phyloP scores from a whole-genome alignment of 2,797 vertebrate genomes.

The Aldrovandia affinis region DNA sequence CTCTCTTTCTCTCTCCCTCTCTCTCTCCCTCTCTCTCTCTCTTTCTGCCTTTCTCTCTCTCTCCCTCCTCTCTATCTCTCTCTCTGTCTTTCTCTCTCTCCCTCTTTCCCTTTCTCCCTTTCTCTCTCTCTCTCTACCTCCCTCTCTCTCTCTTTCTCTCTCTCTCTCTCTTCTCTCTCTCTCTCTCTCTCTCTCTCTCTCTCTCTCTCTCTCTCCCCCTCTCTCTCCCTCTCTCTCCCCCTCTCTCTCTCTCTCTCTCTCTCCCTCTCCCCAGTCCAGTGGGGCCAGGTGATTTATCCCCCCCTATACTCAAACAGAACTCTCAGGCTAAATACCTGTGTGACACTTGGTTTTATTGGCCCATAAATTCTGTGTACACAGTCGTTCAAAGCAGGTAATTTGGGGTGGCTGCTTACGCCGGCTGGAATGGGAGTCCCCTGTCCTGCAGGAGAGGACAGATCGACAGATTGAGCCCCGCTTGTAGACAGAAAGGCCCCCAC shows the following conservation, averaged over 20 bases:
- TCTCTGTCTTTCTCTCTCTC: neutral
- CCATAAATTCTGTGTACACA: constrained; percentile 19
- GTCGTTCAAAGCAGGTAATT: constrained; percentile 47
- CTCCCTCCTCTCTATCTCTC: no score
- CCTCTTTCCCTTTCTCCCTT: neutral
- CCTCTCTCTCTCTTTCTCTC: no score
- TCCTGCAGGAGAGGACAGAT: constrained; percentile 50
- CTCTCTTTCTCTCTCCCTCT: no score
- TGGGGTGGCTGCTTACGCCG: constrained; percentile 37
- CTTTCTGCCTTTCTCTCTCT: no score
- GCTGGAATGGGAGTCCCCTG: constrained; percentile 39
- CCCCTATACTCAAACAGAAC: neutral
- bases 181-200: no score
- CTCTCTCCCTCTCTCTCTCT: no score
- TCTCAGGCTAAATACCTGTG: constrained; percentile 12
- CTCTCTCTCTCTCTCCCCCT: no score
- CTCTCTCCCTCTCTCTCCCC: no score
- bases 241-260: no score
- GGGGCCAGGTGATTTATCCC: neutral
- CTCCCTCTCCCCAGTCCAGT: no score
- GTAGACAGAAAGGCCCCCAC: constrained; percentile 69
- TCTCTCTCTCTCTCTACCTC: no score
- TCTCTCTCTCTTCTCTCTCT: no score
- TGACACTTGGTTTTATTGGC: neutral
- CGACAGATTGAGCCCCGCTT: constrained; percentile 59